Evolutionary conservation across 2,113 vertebrate species (phyloP).

Genomic region (Oryzias celebensis): DNA sequence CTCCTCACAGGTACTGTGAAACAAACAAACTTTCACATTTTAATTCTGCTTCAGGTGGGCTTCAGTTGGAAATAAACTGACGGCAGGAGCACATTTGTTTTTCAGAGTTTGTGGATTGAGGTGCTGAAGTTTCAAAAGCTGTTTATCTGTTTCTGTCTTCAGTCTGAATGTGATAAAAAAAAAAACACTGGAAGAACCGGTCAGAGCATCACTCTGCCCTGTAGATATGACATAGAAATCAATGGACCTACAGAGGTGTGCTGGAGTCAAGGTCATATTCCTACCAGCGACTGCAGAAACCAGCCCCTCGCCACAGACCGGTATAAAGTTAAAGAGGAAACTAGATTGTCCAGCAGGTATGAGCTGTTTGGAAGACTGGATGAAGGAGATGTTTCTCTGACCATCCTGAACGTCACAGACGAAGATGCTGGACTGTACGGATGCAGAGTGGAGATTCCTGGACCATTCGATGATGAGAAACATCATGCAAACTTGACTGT

Average conservation of each 20-base stretch:
- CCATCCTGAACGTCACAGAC: conserved; percentile 6
- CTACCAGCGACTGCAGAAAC: fast-evolving
- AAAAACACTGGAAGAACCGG: fast-evolving
- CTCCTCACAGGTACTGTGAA: conserved; percentile 40
- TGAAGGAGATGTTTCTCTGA: conserved; percentile 43
- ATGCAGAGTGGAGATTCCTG: conserved; percentile 5
- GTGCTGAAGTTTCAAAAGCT: not conserved
- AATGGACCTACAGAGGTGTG: fast-evolving
- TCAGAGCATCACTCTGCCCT: conserved; percentile 19
- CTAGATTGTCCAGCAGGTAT: conserved; percentile 14
- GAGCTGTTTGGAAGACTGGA: conserved; percentile 34
- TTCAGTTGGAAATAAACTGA: too few species aligned
- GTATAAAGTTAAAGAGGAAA: fast-evolving
- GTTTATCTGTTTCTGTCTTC: conserved; percentile 1
- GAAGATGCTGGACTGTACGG: conserved; percentile 32
- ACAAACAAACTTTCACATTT: not conserved
- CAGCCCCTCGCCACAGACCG: conserved; percentile 7
- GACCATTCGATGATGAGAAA: conserved; percentile 16
- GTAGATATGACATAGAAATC: not conserved
- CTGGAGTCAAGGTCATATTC: conserved; percentile 16
- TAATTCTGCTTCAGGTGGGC: too few species aligned
- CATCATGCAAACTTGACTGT: fast-evolving
- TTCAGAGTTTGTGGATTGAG: not conserved
- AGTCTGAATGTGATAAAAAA: not conserved
- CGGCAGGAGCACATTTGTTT: too few species aligned